These are phyloP conservation scores for Picathartes gymnocephalus DNA, from an alignment of 2,113 vertebrate genomes.

Conservation along the genomic window DNA sequence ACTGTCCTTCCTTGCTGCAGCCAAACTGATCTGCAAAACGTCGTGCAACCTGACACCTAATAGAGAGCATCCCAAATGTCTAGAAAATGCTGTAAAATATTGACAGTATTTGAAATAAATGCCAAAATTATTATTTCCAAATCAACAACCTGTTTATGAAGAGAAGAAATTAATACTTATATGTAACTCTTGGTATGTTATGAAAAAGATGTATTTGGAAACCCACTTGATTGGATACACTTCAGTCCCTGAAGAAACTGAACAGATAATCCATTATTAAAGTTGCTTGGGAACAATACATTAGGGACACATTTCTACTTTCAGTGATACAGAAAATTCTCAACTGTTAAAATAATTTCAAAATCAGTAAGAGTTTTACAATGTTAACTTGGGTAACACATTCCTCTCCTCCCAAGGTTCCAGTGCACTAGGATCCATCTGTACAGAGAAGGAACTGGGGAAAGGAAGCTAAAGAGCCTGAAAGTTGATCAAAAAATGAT, in stretches of 20 bases:
- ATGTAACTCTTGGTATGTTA: not conserved
- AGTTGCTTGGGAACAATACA: not conserved
- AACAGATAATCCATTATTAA: not conserved
- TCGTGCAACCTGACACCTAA: not conserved
- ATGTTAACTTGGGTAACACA: not conserved
- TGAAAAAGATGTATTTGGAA: not conserved
- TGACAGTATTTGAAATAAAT: not conserved
- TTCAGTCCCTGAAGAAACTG: not conserved
- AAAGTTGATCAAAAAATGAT: accelerated
- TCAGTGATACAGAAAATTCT: not conserved
- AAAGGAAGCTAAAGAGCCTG: not conserved
- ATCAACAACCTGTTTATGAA: not conserved
- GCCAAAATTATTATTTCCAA: not conserved
- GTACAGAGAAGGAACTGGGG: not conserved
- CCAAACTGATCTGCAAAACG: not conserved
- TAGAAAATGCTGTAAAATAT: not conserved
- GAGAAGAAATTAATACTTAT: not conserved
- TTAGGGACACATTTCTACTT: not conserved
- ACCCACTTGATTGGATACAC: not conserved
- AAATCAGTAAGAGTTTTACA: not conserved
- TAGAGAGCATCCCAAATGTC: not conserved
- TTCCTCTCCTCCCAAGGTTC: not conserved
- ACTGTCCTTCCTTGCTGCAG: not conserved
- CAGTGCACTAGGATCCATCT: not conserved
- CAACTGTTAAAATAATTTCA: not conserved